Evolutionary conservation across 2,797 vertebrate genomes (phyloP), one percentile per base, ranked within the genome.

Genomic region (Darevskia mixta): DNA sequence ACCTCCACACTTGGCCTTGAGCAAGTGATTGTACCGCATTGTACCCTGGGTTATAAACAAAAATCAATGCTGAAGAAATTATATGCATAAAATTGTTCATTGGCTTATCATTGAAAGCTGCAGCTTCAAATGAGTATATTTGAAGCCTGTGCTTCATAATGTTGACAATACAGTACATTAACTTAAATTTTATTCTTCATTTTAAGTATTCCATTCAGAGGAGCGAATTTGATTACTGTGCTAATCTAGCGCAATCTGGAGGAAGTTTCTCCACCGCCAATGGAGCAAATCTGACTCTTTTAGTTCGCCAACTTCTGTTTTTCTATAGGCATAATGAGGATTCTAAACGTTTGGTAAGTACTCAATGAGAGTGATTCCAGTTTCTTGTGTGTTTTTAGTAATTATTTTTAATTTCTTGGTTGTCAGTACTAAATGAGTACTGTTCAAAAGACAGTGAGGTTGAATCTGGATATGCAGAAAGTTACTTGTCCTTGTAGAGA

Each of bases 271-370:
- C 95, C 15, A 80, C 96, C 58, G 92, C 97, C 85, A 97, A 97
- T 9, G 97, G 97, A 87, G 91, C 96, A 35, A 95, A 94, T 90
- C 97, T 99, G 87, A 98, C 97, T 90, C 97, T 99, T 2, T 88
- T 99, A 87, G 98, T 98, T 90, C 98, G 98, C 91, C 98, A 98
- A 88, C 97, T 99, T 86, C 98, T 99, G 91, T 99, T 99, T 97
- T 99, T 99, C 95, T 99, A 99, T 94, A 98, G 97, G 95, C 98
- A 98, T 91, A 98, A 95, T 88, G 98, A 98, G 93, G 99, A 99
- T 95, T 97, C 98, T 9, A 98, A 98, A 71, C 97, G 98, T 97
- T 97, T 99, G 98, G 99, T 99, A 94, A 98, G 98, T 94, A 27
- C 55, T 61, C 25, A 4, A 23, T 73, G 27, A 32, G 69, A 73